A percentile compares a stretch with the other conserved stretches of the same genome.
These are phyloP conservation scores for Myiotriccus ornatus DNA, from an alignment of 2,797 vertebrate species.

Conservation along the genomic window DNA sequence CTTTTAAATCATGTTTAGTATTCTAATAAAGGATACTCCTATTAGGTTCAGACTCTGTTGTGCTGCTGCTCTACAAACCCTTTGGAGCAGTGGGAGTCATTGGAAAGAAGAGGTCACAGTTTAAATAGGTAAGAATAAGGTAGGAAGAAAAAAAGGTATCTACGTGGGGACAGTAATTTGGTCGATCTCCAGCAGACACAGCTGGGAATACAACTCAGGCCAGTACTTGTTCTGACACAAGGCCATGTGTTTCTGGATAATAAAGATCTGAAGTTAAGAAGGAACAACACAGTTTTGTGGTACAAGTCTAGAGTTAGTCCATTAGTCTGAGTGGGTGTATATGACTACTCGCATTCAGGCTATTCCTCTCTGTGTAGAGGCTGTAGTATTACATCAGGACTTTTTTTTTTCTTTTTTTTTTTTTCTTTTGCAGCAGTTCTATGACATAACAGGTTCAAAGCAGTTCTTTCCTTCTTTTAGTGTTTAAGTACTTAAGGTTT, in stretches of 20 bases:
- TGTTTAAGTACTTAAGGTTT: not conserved
- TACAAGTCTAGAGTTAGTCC: not conserved
- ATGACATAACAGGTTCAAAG: not conserved
- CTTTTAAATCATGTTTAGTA: not conserved
- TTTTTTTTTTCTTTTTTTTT: not conserved
- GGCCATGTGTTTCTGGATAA: not conserved
- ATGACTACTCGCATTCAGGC: not conserved
- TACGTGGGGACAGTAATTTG: not conserved
- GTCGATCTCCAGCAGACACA: not conserved
- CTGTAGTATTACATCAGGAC: not conserved
- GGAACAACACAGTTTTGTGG: not conserved
- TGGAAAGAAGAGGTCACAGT: not conserved
- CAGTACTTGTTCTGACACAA: not conserved
- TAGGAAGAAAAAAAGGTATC: too few relatives aligned
- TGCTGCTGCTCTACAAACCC: not conserved
- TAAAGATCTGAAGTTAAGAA: not conserved
- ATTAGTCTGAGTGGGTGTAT: not conserved
- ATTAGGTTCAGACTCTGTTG: not conserved
- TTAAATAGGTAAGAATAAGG: not conserved
- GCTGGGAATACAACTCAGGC: not conserved
- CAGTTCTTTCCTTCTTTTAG: not conserved
- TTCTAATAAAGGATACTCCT: not conserved
- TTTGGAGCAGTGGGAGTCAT: not conserved
- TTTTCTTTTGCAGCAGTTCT: not conserved
- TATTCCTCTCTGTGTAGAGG: not conserved